Percentiles rank a stretch among this genome's conserved stretches.
Conservation (phyloP, 2,888 invertebrate genomes). For the Scaptomyza polygonia region DNA sequence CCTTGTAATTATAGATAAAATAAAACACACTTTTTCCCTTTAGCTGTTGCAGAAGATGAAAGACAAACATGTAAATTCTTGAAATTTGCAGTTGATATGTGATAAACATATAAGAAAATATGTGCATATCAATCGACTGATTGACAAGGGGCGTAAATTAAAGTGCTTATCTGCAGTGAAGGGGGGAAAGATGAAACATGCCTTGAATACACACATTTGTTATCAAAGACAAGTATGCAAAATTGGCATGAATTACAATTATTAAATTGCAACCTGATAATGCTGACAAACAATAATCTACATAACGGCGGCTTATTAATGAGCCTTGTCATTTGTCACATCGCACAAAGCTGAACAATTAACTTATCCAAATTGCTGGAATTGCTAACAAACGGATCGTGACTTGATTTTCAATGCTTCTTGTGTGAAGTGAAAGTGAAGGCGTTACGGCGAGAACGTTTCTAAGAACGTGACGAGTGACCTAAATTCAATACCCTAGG, state of each 20-base stretch:
- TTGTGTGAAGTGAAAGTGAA: conserved; percentile 55
- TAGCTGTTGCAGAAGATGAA: conserved; percentile 6
- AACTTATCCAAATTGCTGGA: conserved; percentile 20
- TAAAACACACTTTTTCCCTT: not conserved
- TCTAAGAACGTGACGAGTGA: conserved; percentile 5
- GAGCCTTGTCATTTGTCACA: conserved; percentile 32
- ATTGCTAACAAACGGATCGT: conserved; percentile 30
- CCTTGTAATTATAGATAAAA: conserved; percentile 4
- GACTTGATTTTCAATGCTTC: conserved; percentile 56
- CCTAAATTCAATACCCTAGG: not conserved
- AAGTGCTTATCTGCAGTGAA: conserved; percentile 19
- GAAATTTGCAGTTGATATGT: not conserved
- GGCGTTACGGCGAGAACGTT: conserved; percentile 20
- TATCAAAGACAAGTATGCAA: conserved; percentile 11
- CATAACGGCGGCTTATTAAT: conserved; percentile 37
- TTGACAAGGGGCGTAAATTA: conserved; percentile 21
- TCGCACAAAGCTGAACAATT: conserved; percentile 32
- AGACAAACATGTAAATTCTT: conserved; percentile 12
- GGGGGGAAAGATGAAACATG: not conserved
- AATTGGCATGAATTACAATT: conserved; percentile 38
- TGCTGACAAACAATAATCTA: conserved; percentile 45
- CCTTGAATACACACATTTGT: conserved; percentile 9
- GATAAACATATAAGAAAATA: not conserved
- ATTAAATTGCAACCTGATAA: conserved; percentile 34
- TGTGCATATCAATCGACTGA: conserved; percentile 13